A percentile compares a stretch with the other conserved stretches of the same genome.
Conservation (phyloP, 2,797 vertebrate genomes). For the Pseudocheirus occidentalis region DNA sequence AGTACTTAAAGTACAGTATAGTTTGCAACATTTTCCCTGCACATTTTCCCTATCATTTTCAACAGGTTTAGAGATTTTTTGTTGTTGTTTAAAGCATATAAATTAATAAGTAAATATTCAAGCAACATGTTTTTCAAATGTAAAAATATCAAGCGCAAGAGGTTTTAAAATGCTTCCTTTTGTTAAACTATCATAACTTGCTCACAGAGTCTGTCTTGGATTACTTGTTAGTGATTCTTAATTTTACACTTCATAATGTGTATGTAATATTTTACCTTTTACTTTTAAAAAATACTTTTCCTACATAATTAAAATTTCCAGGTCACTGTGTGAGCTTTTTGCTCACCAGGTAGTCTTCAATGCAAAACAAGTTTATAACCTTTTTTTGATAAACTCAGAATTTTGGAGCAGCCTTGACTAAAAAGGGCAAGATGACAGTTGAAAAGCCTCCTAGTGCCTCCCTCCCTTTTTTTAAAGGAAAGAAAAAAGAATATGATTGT, state of each 20-base stretch:
- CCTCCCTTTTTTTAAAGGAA: background rate
- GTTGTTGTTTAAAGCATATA: background rate
- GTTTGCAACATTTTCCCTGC: background rate
- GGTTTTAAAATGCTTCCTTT: background rate
- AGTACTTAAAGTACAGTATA: background rate
- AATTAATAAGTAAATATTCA: background rate
- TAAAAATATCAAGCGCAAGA: background rate
- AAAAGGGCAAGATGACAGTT: background rate
- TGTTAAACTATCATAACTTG: background rate
- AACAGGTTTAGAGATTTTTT: background rate
- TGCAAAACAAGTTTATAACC: background rate
- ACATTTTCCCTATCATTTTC: background rate
- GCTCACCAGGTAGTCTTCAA: background rate
- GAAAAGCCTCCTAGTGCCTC: background rate
- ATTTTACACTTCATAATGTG: background rate
- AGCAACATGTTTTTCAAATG: background rate
- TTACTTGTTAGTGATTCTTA: background rate
- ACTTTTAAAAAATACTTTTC: background rate
- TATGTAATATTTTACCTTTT: background rate
- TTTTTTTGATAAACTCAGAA: conserved; percentile 19
- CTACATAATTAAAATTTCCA: background rate
- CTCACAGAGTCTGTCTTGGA: rapidly evolving
- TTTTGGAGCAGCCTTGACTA: background rate
- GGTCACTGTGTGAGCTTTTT: background rate
- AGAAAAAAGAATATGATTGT: background rate